Base-by-base conservation (phyloP, 2,113 vertebrate species). In the Boulengeromyrus knoepffleri region DNA sequence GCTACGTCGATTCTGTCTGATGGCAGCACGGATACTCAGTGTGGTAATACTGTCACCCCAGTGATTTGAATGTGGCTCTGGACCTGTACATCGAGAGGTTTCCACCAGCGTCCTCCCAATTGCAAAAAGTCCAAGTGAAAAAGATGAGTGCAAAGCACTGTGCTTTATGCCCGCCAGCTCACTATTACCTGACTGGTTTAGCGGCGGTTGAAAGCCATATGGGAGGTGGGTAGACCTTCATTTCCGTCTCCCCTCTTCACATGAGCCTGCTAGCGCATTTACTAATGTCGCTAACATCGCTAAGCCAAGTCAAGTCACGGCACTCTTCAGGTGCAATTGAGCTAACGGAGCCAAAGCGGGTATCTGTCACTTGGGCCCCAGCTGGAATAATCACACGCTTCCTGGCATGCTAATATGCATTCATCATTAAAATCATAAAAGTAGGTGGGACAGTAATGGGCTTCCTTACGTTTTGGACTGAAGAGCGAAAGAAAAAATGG, bases 401-500 rank as follows among this genome's bases (percentile, higher is more conserved):
- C 45, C 13, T 91, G 92, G 88, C 90, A 93, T 88, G 84, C 89
- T 88, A 92, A 92, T 93, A 46, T 89, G 87, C 80, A 86, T 90
- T 91, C 83, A 91, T 83, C 92, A 47, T 88, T 86, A 27, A 36
- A 24, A 58, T 49, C 90, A 10, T 66, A 91, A 87, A 87, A 87
- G 85, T 53, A 88, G 77, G 62, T 36, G 42, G 89, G 66, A 91
- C 53, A 80, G 77, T 74, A 88, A 90, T 86, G 87, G 88, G 80
- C 92, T 91, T 91, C 89, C 92, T 92, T 94, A 86, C 27, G 13
- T 88, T 91, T 90, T 58, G 90, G 89, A 62, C 39, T 89, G 89
- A 45, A 45, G 92, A 92, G 90, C 90, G 90, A 92, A 46, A 49
- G 45, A 87, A 91, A 53, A 93, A 85, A 93, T 92, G 90, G 74